These are phyloP conservation scores for Eupeodes luniger DNA, from an alignment of 2,888 invertebrate species.

Conservation along the genomic window DNA sequence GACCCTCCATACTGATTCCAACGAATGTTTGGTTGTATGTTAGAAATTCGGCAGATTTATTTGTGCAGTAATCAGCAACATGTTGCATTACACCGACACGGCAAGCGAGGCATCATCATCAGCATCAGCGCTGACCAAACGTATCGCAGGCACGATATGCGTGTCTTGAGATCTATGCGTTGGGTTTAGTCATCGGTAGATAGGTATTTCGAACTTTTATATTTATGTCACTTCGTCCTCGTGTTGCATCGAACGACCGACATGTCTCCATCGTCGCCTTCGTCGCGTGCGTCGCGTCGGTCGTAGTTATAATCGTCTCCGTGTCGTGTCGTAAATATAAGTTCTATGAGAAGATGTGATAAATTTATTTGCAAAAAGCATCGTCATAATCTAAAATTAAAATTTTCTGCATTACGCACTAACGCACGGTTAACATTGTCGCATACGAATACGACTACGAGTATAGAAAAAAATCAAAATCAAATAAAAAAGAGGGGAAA, in stretches of 20 bases:
- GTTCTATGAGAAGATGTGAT: constrained; percentile 46
- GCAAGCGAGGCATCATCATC: constrained; percentile 13
- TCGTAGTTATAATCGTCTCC: constrained; percentile 33
- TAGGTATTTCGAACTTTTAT: constrained; percentile 25
- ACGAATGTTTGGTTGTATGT: neutral
- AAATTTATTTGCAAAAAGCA: constrained; percentile 63
- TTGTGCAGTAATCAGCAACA: constrained; percentile 60
- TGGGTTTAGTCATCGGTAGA: neutral
- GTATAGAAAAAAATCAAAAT: neutral
- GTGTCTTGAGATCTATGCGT: constrained; percentile 22
- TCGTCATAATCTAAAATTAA: constrained; percentile 67
- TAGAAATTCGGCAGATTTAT: constrained; percentile 53
- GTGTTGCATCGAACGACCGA: neutral
- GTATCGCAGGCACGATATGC: constrained; percentile 26
- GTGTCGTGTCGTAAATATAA: constrained; percentile 30
- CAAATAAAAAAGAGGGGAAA: constrained; percentile 9
- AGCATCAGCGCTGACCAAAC: constrained; percentile 18
- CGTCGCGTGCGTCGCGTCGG: neutral
- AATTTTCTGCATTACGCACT: constrained; percentile 58
- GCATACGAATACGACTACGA: neutral
- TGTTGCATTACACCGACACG: constrained; percentile 55
- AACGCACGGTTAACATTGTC: constrained; percentile 52
- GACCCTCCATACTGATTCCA: neutral
- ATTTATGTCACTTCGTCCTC: constrained; percentile 54
- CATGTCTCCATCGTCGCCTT: neutral